A percentile compares a stretch with the other conserved stretches of the same genome.
These are phyloP conservation scores for Leucophenga montana DNA, from an alignment of 2,888 invertebrate species.

Conservation along the genomic window DNA sequence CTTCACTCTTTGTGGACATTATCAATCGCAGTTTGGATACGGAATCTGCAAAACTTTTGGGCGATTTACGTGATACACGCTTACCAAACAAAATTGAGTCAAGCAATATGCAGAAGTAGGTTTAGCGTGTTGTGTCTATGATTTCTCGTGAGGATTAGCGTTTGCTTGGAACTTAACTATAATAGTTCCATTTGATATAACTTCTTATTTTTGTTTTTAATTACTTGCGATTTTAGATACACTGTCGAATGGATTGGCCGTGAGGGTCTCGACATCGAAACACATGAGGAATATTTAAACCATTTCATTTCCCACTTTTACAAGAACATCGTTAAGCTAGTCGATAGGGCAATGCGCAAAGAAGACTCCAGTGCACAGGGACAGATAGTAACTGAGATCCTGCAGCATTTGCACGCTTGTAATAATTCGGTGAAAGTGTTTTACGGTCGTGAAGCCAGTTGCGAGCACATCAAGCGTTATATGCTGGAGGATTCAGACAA, in stretches of 20 bases:
- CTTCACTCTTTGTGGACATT: slow-evolving; percentile 96
- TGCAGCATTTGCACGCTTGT: slow-evolving; percentile 96
- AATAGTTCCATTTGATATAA: no score
- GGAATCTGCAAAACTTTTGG: slow-evolving; percentile 91
- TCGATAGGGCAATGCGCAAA: slow-evolving; percentile 95
- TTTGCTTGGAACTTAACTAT: background rate
- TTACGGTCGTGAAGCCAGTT: slow-evolving; percentile 91
- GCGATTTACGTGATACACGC: slow-evolving; percentile 90
- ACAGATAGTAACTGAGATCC: slow-evolving; percentile 92
- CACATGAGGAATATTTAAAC: slow-evolving; percentile 93
- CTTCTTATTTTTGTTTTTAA: no score
- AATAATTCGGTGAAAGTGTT: slow-evolving; percentile 95
- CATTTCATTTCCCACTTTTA: slow-evolving; percentile 96
- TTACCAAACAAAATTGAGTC: slow-evolving; percentile 91
- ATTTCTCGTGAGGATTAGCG: background rate
- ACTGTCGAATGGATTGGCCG: slow-evolving; percentile 98
- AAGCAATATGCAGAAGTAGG: slow-evolving; percentile 89
- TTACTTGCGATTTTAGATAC: slow-evolving; percentile 76
- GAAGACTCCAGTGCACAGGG: slow-evolving; percentile 95
- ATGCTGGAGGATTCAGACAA: slow-evolving; percentile 89
- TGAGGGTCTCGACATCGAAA: slow-evolving; percentile 92
- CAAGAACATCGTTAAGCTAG: slow-evolving; percentile 90
- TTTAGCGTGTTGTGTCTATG: slow-evolving; percentile 6
- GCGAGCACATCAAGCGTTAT: slow-evolving; percentile 85
- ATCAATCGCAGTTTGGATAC: slow-evolving; percentile 92